These are phyloP conservation scores for Gouania willdenowi DNA, from an alignment of 2,797 vertebrate genomes.

Conservation along the genomic window DNA sequence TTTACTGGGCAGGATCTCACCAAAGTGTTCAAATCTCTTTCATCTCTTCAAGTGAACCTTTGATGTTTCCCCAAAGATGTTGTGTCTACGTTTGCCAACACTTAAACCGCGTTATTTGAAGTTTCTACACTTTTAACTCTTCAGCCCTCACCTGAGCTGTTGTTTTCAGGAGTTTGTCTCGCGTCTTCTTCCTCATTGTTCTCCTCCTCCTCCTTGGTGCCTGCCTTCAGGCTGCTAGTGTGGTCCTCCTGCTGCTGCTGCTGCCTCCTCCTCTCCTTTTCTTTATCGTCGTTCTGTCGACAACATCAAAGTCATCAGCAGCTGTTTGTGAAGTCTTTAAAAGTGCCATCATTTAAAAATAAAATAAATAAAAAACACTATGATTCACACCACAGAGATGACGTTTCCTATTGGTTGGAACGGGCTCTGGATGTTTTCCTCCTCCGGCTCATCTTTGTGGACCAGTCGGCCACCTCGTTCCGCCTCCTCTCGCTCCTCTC, in stretches of 20 bases:
- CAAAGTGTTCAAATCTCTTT: too few relatives aligned
- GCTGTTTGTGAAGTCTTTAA: too few relatives aligned
- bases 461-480: constrained; percentile 64
- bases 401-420: constrained; percentile 87
- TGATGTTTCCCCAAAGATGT: too few relatives aligned
- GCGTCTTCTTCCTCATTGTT: constrained; percentile 60
- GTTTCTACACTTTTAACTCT: too few relatives aligned
- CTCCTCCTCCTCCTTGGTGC: constrained; percentile 56
- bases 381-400: constrained; percentile 37
- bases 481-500: constrained; percentile 77
- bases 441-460: constrained; percentile 67
- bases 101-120: too few relatives aligned
- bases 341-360: too few relatives aligned
- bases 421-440: constrained; percentile 74
- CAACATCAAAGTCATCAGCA: not conserved
- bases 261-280: constrained; percentile 72
- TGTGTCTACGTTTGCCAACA: too few relatives aligned
- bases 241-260: constrained; percentile 25
- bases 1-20: too few relatives aligned
- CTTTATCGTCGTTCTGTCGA: constrained; percentile 82
- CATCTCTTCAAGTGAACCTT: too few relatives aligned
- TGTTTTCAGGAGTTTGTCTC: constrained; percentile 73
- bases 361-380: too few relatives aligned
- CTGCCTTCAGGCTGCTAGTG: constrained; percentile 45
- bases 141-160: constrained; percentile 78